Conservation (phyloP, 2,113 vertebrate genomes). For the Sinocyclocheilus maitianheensis region DNA sequence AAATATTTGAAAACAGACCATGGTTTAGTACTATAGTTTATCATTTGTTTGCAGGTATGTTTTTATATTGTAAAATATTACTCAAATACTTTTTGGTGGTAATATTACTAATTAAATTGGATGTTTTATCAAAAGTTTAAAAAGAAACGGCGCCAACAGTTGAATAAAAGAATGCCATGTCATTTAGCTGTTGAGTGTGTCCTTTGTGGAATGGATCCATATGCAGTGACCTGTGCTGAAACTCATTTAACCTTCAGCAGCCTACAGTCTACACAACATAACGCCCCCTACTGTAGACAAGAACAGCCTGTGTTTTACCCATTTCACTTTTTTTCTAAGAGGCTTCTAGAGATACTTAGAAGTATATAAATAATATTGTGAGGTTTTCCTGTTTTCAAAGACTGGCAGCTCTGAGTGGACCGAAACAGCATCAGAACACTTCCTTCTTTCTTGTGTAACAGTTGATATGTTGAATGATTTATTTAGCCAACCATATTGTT, state of each 20-base stretch:
- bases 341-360: background rate
- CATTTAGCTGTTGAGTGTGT: background rate
- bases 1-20: background rate
- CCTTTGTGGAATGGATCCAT: background rate
- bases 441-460: constrained; percentile 1
- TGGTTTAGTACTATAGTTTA: background rate
- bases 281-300: background rate
- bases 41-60: too few relatives aligned
- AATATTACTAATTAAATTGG: too few relatives aligned
- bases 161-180: too few relatives aligned
- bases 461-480: background rate
- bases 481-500: background rate
- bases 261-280: background rate
- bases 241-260: background rate
- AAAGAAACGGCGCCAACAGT: too few relatives aligned
- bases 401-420: background rate
- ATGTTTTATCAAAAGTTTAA: too few relatives aligned
- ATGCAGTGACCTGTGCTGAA: background rate
- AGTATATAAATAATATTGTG: background rate
- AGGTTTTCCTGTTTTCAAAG: background rate
- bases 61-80: too few relatives aligned
- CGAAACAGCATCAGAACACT: background rate
- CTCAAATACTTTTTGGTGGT: too few relatives aligned
- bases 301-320: background rate
- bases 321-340: background rate